Evolutionary conservation across 1,140 invertebrate species (phyloP).

Genomic region (Pseudoatta argentina): DNA sequence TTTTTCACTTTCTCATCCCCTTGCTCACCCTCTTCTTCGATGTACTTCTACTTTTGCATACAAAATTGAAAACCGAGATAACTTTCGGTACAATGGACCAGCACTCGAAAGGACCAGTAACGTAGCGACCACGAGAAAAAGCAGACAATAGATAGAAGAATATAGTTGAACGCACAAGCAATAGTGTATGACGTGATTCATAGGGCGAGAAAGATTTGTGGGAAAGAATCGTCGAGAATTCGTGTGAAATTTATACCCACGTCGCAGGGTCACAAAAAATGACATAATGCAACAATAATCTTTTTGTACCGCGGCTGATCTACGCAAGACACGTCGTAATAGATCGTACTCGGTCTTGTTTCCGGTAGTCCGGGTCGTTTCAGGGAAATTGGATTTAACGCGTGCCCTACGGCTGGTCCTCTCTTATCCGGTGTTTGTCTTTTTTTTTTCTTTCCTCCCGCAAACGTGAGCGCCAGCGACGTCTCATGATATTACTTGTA

Average conservation of each 20-base stretch:
- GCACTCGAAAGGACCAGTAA: conserved; percentile 3
- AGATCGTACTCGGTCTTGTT: conserved; percentile 43
- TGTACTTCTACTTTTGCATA: background rate
- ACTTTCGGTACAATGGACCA: conserved; percentile 10
- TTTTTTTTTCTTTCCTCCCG: conserved; percentile 1
- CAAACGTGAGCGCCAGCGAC: background rate
- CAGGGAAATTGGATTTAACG: conserved; percentile 63
- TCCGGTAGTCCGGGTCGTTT: conserved; percentile 44
- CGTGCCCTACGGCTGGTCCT: conserved; percentile 6
- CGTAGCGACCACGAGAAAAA: background rate
- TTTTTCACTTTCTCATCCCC: background rate
- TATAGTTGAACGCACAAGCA: conserved; percentile 30
- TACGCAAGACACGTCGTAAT: conserved; percentile 36
- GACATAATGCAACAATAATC: conserved; percentile 48
- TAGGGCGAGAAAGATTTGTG: background rate
- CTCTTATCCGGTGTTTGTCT: background rate
- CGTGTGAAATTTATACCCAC: conserved; percentile 21
- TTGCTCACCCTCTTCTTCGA: background rate
- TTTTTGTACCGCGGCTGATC: conserved; percentile 9
- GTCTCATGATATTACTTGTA: conserved; percentile 52
- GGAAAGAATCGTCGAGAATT: conserved; percentile 16
- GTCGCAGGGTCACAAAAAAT: background rate
- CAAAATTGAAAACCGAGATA: conserved; percentile 43
- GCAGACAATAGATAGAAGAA: conserved; percentile 21
- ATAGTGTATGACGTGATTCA: conserved; percentile 1